A percentile compares a stretch with the other conserved stretches of the same genome.
Conservation (phyloP, 2,113 vertebrate species). For the Aspidoscelis tigris region DNA sequence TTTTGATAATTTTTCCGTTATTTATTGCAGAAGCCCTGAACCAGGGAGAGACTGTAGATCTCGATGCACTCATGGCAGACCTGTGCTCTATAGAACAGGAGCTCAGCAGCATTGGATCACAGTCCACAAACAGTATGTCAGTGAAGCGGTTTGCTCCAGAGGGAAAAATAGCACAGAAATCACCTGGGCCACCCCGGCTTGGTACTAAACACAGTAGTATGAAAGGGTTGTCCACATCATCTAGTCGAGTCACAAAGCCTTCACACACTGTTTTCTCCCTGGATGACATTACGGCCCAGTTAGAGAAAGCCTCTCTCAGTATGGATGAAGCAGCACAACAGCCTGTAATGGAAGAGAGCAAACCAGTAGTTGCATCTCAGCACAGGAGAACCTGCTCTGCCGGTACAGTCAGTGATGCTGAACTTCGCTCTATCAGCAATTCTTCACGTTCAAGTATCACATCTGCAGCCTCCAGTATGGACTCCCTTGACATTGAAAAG, state of each 20-base stretch:
- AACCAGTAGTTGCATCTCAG: conserved; percentile 78
- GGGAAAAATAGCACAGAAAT: conserved; percentile 80
- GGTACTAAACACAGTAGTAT: conserved; percentile 82
- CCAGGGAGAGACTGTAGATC: conserved; percentile 94
- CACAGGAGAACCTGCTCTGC: conserved; percentile 90
- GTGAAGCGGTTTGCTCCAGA: conserved; percentile 80
- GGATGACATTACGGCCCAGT: conserved; percentile 96
- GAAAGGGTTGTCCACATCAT: conserved; percentile 76
- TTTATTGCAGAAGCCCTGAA: conserved; percentile 91
- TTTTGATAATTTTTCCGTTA: conserved; percentile 37
- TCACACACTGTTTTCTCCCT: conserved; percentile 89
- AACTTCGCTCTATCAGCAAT: conserved; percentile 86
- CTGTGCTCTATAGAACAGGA: conserved; percentile 98
- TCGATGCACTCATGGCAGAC: conserved; percentile 98
- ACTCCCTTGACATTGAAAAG: conserved; percentile 95
- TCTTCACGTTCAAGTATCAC: conserved; percentile 92
- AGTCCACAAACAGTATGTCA: conserved; percentile 82
- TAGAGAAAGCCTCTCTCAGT: conserved; percentile 95
- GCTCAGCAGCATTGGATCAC: conserved; percentile 89
- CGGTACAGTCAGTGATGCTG: conserved; percentile 91
- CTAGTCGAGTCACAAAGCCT: conserved; percentile 71
- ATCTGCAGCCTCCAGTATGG: conserved; percentile 95
- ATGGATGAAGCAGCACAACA: conserved; percentile 98
- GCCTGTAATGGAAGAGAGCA: conserved; percentile 78
- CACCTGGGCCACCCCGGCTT: conserved; percentile 75